These are phyloP conservation scores for Taeniopygia guttata DNA, from an alignment of 2,797 vertebrate genomes.

Conservation along the genomic window DNA sequence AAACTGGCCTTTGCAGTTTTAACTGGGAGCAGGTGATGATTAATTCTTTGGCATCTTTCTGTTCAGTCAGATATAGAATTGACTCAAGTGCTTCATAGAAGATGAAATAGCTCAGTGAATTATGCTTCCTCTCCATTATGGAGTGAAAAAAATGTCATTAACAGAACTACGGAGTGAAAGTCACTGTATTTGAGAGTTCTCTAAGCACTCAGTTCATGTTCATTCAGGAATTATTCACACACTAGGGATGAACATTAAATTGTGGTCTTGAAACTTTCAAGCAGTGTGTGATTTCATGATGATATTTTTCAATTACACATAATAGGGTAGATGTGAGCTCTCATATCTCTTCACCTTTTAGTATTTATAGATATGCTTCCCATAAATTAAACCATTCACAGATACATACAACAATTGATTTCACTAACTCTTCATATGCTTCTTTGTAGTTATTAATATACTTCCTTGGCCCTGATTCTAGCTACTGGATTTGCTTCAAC, in stretches of 20 bases:
- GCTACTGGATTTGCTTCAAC: background rate
- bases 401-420: background rate
- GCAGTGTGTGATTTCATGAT: constrained; percentile 15
- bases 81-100: constrained; percentile 21
- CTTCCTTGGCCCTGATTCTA: background rate
- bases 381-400: constrained; percentile 4
- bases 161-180: constrained; percentile 22
- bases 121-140: constrained; percentile 34
- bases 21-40: constrained; percentile 57
- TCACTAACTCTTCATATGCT: background rate
- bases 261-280: constrained; percentile 34
- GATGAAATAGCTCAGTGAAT: background rate
- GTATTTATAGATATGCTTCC: background rate
- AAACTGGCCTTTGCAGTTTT: constrained; percentile 47
- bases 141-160: constrained; percentile 20
- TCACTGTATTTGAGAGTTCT: constrained; percentile 12
- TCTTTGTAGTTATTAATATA: background rate
- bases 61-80: constrained; percentile 7
- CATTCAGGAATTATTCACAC: constrained; percentile 29
- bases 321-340: background rate
- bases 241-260: constrained; percentile 30
- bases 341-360: background rate
- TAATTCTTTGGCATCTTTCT: constrained; percentile 61
- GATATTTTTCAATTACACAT: constrained; percentile 8
- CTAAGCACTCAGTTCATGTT: background rate